Evolutionary conservation across 2,888 invertebrate genomes (phyloP), one percentile per base, ranked within the genome.

Genomic region (Miltochrista miniata): DNA sequence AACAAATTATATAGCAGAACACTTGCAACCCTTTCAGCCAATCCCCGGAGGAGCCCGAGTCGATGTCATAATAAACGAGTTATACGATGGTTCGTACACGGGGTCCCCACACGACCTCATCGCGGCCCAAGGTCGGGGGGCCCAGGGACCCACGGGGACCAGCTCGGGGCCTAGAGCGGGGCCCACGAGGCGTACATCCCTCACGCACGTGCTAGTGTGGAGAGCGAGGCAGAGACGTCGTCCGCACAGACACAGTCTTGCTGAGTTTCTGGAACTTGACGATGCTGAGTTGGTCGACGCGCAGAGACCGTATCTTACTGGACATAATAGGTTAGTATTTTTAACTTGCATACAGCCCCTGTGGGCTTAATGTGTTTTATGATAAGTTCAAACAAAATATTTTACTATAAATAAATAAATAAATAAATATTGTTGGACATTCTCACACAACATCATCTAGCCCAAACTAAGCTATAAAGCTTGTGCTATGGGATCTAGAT

Each of bases 21-120:
- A 24, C 18, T 4, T 2, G 5, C 5, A 4, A 24, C 18, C 5
- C 2, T 24, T n/a, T 11, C 81, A 95, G 94, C 96, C 96, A 33
- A 95, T 96, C 62, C 90, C 94, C 0, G 93, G 93, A 70, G 96
- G 97, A 55, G 97, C 98, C 36, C 94, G 97, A 53, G 96, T 99
- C 63, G 98, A 99, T 88, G 98, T 99, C 1, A 96, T 98, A 0
- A 96, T 99, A 66, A 98, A 98, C 87, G 98, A 98, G 83, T 90
- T 96, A 55, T 98, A 98, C 86, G 98, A 99, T 87, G 98, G 98
- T 0, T 98, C 98, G 0, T 98, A 98, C 85, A 96, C 97, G 10
- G 98, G 98, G 4, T 97, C 97, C 37, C 98, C 98, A 0, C 97
- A 97, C 77, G 97, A 97, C 84, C 92, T 97, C 59, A 96, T 96